Evolutionary conservation across 1,140 invertebrate species (phyloP), one percentile per base, ranked within the genome.

Genomic region (Papilio polyxenes): DNA sequence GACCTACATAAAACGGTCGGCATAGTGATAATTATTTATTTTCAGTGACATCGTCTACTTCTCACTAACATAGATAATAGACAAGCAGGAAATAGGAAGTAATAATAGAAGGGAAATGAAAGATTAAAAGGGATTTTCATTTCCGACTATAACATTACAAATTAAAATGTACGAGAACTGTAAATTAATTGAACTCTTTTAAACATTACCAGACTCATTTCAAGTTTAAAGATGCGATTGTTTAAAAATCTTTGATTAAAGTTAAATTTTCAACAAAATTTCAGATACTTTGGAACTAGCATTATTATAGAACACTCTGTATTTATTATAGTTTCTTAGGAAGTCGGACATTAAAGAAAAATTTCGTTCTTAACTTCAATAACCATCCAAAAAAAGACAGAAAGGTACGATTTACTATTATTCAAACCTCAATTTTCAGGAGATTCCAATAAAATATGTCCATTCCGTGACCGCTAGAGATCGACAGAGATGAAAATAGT

Each of bases 371-470:
- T 37, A 69, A 37, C 4, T 40, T 5, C 17, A 72, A 72, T 10
- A 62, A 10, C 20, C 20, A 31, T 37, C 13, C 65, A 2, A 75
- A 49, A 75, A 49, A 75, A 44, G 74, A 75, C 40, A 75, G 37
- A 75, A 75, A 48, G 74, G 74, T 48, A 75, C n/a, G 44, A 75
- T 77, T 51, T 77, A 77, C 56, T 53, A 20, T 17, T 53, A 51
- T 77, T 77, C 75, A 31, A 77, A 77, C 48, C 23, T 53, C 75
- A 77, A 77, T 77, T 77, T 77, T 77, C 75, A 53, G 20, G 49
- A 77, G 10, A 77, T 53, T 31, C 48, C n/a, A 51, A 49, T 53
- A 77, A 77, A 77, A 77, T 77, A 77, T 77, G 49, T 3, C 75
- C 75, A 56, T 53, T 53, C 48, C 75, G 75, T 77, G 75, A 77